phyloP scores from a whole-genome alignment of 2,797 vertebrate genomes.

The Pelobates cultripes region DNA sequence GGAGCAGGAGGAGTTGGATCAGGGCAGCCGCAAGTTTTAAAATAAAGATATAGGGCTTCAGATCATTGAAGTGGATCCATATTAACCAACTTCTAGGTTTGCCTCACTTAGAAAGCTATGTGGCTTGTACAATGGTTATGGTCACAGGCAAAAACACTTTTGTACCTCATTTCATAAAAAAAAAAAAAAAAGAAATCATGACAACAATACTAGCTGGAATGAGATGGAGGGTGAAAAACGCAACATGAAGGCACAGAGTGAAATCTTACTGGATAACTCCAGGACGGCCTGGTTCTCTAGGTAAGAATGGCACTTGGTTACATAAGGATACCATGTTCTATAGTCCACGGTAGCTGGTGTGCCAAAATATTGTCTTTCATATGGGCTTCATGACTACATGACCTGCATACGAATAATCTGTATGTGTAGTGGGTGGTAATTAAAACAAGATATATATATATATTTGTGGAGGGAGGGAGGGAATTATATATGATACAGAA shows the following conservation, averaged over 20 bases:
- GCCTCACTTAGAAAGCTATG: background rate
- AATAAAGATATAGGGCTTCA: background rate
- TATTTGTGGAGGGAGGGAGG: background rate
- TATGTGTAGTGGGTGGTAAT: too few relatives aligned
- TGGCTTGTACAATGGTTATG: background rate
- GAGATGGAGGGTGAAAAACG: background rate
- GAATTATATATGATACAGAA: background rate
- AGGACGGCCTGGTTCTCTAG: background rate
- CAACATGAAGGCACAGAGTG: background rate
- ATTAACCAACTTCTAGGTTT: background rate
- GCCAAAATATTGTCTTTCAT: too few relatives aligned
- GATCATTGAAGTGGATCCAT: background rate
- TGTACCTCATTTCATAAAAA: background rate
- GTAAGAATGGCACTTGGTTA: background rate
- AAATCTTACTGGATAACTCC: background rate
- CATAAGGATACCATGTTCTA: background rate
- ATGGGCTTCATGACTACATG: too few relatives aligned
- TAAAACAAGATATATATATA: too few relatives aligned
- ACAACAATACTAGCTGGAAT: too few relatives aligned
- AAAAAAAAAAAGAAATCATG: background rate
- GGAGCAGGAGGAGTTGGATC: slow-evolving; percentile 8
- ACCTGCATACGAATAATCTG: too few relatives aligned
- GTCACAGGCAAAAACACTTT: background rate
- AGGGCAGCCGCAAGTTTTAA: slow-evolving; percentile 22
- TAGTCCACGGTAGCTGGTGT: too few relatives aligned